Base-by-base conservation (phyloP, 2,113 vertebrate genomes). In the Anolis carolinensis region DNA sequence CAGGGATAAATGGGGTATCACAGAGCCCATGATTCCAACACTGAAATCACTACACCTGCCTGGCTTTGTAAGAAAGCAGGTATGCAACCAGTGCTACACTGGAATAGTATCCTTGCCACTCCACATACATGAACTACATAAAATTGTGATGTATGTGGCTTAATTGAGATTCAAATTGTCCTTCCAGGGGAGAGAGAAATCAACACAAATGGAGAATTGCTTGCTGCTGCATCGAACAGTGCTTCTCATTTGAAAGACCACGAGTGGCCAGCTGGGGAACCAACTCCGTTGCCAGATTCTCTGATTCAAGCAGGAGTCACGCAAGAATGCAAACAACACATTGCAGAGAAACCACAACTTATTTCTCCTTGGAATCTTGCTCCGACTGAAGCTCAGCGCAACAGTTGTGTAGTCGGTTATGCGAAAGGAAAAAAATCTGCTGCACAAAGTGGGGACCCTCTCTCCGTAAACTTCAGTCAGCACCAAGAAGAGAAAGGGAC, bases 171-270 rank as follows among this genome's bases (percentile, higher is more conserved):
- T 78, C 1, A 0, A 23, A 23, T 88, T 74, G 3, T 78, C 82
- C 59, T 92, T 86, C 3, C 92, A 97, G 96, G 48, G 93, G 92
- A 81, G 27, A 83, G 50, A 70, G 89, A 90, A 59, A 74, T 18
- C 80, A 91, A 90, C 83, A 89, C 89, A 34, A 91, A 93, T 80
- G 16, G 2, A 83, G 78, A n/a, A 50, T 82, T 50, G 0, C 2
- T 16, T 3, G 75, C 91, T 52, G 25, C 32, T 21, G 62, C 0
- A 84, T 71, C 9, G 4, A 83, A 8, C 0, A 18, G 59, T 4
- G 2, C 18, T 30, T 11, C 18, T 39, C 5, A 16, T 16, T 21
- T 36, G 32, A 11, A 67, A 30, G 13, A 11, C 59, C 25, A 11
- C 8, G 39, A 48, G 21, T 6, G 34, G 39, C 7, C 25, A 7